Base-by-base conservation (phyloP, 2,888 invertebrate genomes). In the Archips xylosteana region DNA sequence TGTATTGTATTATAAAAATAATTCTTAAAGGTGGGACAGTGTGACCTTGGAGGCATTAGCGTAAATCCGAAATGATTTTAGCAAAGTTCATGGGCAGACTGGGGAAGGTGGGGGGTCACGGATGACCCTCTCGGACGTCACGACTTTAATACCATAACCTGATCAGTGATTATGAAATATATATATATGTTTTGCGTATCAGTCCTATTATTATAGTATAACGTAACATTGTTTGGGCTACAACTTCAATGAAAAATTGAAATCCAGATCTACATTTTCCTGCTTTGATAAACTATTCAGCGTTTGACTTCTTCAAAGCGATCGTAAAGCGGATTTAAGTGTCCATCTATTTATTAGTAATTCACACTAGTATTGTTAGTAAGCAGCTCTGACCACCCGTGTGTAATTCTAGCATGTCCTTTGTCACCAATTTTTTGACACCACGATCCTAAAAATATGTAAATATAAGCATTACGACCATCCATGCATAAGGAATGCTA, bases 41-140 rank as follows among this genome's bases (percentile, higher is more conserved):
- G 2, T 1, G 45, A 45, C 66, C 71, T 66, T 71, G 51, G 9
- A 65, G 42, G 42, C 23, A 61, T 71, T 51, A 61, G 65, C 42
- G 42, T 51, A 5, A 32, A 59, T 60, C 9, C 32, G 42, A 34
- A 34, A 49, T 54, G 54, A 49, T 67, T 54, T 15, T 45, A 32
- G 47, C 6, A 61, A 71, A 71, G 71, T 71, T 71, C 71, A 71
- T 39, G 70, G 64, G 34, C 32, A 70, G 13, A 42, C 49, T 13
- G 5, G n/a, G 3, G 9, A n/a, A 32, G 32, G 57, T 45, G 32
- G 32, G 42, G 42, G 23, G 2, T 54, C 15, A 47, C 34, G 8
- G 57, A 10, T 23, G 42, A 32, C 47, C 23, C 47, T 60, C 54
- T 47, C n/a, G 32, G 70, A 42, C 62, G 51, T 23, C 49, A 49